phyloP scores from a whole-genome alignment of 2,888 invertebrate species.

The Rotaria sp. region DNA sequence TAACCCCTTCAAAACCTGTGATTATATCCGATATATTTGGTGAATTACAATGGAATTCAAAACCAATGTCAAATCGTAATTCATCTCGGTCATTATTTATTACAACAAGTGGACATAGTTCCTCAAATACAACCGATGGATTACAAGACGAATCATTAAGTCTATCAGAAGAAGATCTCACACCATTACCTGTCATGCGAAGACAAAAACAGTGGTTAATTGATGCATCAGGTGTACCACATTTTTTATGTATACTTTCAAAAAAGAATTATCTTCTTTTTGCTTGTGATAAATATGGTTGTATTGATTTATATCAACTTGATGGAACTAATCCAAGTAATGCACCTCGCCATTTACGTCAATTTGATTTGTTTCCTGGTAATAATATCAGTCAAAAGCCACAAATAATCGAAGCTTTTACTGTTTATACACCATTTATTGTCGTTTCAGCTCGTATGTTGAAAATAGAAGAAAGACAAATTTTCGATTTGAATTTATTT shows the following conservation, averaged over 20 bases:
- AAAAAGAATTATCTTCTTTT: constrained; percentile 11
- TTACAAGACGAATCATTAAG: neutral
- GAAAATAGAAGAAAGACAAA: neutral
- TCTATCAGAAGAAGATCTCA: neutral
- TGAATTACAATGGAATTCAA: neutral
- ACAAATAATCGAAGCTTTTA: neutral
- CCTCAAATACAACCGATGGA: neutral
- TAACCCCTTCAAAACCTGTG: neutral
- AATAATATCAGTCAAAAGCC: neutral
- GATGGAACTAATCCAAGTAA: neutral
- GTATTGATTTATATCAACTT: neutral
- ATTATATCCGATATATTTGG: neutral
- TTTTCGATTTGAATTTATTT: neutral
- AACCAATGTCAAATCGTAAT: neutral
- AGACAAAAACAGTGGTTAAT: neutral
- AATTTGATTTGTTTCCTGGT: neutral
- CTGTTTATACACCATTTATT: constrained; percentile 22
- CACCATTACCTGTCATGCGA: neutral
- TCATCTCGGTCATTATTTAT: neutral
- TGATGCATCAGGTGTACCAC: neutral
- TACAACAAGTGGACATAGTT: neutral
- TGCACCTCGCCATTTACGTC: neutral
- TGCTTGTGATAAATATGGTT: constrained; percentile 5
- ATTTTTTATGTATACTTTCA: constrained; percentile 7
- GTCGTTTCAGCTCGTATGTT: neutral